Evolutionary conservation across 2,113 vertebrate genomes (phyloP), one percentile per base, ranked within the genome.

Genomic region (Ammodramus savannarum): DNA sequence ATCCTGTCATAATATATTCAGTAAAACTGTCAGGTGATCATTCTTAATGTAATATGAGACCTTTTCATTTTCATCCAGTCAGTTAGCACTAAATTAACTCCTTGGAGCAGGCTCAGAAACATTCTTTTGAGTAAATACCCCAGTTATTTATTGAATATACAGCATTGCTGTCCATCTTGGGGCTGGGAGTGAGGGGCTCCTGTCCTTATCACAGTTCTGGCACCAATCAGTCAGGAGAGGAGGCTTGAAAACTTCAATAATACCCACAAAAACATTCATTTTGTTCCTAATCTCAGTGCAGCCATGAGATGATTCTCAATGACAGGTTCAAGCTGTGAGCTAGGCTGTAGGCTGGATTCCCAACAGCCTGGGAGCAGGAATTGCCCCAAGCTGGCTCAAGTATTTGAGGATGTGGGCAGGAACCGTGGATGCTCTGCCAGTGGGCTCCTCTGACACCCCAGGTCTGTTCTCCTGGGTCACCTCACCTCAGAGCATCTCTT

Each of bases 21-120:
- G 87, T 96, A 95, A 97, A 96, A 94, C 94, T 94, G 95, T 95
- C 95, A 94, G 90, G 91, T 96, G 95, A 94, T 97, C 95, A 96
- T 93, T 96, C 95, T 95, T 96, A 96, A 92, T 90, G 90, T 96
- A 93, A 96, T 91, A 95, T 84, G 93, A 97, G 94, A 96, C 95
- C 93, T 96, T 96, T 96, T 95, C 95, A 90, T 96, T 96, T 96
- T 83, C 93, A 96, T 85, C 93, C 94, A 90, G 90, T 93, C 94
- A 96, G 94, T 96, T 95, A 93, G 93, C 90, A 91, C 94, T 95
- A 96, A 95, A 95, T 96, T 96, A 96, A 93, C 95, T 95, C 76
- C 83, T 92, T 97, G 93, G 93, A 96, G 91, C 90, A 83, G 68
- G 59, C 75, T 93, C 79, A 91, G 87, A 93, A 75, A 77, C 75